Conservation (phyloP, 2,888 invertebrate species). For the Platycheirus albimanus region DNA sequence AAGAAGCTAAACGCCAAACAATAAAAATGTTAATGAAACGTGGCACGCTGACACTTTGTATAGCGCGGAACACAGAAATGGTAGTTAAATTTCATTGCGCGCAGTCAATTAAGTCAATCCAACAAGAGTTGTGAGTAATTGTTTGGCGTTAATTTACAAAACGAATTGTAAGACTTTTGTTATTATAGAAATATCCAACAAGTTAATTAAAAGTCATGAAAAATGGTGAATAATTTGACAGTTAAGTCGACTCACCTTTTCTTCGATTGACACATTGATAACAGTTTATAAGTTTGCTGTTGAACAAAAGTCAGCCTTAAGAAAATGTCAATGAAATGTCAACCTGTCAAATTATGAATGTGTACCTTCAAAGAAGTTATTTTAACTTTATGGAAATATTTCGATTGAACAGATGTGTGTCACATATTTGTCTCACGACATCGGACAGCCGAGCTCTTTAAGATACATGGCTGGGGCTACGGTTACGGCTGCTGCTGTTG, state of each 20-base stretch:
- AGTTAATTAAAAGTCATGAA: constrained; percentile 34
- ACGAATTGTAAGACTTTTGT: constrained; percentile 48
- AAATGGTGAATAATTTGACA: constrained; percentile 4
- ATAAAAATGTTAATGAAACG: constrained; percentile 59
- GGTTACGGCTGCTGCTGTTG: neutral
- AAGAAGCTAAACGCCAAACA: constrained; percentile 52
- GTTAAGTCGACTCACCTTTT: constrained; percentile 8
- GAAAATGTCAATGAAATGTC: constrained; percentile 44
- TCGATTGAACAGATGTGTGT: constrained; percentile 64
- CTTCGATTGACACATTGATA: constrained; percentile 14
- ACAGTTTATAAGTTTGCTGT: neutral
- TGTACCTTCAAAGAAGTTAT: constrained; percentile 26
- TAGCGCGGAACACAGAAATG: constrained; percentile 18
- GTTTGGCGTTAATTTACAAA: constrained; percentile 39
- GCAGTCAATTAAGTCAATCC: constrained; percentile 64
- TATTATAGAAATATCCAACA: neutral
- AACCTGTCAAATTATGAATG: constrained; percentile 24
- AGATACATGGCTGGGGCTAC: too few relatives aligned
- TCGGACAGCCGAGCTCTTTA: neutral
- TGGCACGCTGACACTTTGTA: constrained; percentile 6
- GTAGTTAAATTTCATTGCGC: constrained; percentile 63
- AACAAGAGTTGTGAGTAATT: constrained; percentile 46
- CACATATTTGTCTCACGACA: constrained; percentile 52
- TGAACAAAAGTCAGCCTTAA: constrained; percentile 3
- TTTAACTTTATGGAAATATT: constrained; percentile 44